Base-by-base conservation (phyloP, 1,140 invertebrate species). In the Brachionus manjavacas region DNA sequence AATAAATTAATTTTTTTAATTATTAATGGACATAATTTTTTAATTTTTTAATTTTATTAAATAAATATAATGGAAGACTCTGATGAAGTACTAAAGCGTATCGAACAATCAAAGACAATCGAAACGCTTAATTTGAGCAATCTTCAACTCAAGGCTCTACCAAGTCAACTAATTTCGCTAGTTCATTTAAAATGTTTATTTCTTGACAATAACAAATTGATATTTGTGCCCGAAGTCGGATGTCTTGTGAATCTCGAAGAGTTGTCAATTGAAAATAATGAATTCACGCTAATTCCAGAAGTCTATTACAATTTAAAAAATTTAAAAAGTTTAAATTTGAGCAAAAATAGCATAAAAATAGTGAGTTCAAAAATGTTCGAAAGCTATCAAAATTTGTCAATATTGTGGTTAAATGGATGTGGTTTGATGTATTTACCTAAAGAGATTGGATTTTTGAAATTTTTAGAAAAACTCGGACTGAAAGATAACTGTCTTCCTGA, bases 201-300 rank as follows among this genome's bases (percentile, higher is more conserved):
- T 91, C 91, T 99, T 85, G 98, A 98, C 78, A 96, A 98, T 89
- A 99, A 99, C 92, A 96, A 99, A 90, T 95, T 99, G 72, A 95
- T 98, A 88, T 94, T 96, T 90, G 91, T 99, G 92, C 97, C 97
- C n/a, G 88, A 89, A 84, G 39, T 89, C 0, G 86, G 83, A 3
- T 31, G 70, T 12, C 83, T 89, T 46, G 12, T 72, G 2, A 74
- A 84, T 25, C 78, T 89, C 16, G 86, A 88, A 64, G 88, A 88
- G 72, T 84, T 89, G 1, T 86, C 86, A n/a, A 78, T 89, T 8
- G 87, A 88, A 84, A 86, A 88, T 85, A 89, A 89, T 43, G 86
- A 87, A 70, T 80, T 89, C 39, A 88, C 88, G 16, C 86, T 89
- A 85, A 76, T 89, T 23, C 88, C 88, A 20, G 81, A 85, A 7